Evolutionary conservation across 1,140 invertebrate genomes (phyloP).

Genomic region (Drosophila auraria): DNA sequence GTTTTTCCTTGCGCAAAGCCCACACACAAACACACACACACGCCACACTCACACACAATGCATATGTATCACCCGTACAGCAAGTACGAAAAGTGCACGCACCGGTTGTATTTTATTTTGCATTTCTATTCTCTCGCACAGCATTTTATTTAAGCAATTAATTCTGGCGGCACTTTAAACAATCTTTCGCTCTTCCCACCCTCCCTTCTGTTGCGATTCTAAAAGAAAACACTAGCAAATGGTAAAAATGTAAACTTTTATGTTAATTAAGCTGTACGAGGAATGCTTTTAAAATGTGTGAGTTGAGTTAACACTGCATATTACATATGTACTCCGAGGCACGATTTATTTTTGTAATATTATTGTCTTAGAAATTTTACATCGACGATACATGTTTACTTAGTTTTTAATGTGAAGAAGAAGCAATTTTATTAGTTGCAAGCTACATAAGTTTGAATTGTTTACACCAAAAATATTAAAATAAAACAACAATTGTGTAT

Average conservation of each 20-base stretch:
- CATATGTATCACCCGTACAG: slow-evolving; percentile 46
- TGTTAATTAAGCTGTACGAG: slow-evolving; percentile 49
- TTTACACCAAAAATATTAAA: slow-evolving; percentile 83
- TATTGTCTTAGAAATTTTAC: slow-evolving; percentile 67
- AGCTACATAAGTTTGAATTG: slow-evolving; percentile 77
- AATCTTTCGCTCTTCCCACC: slow-evolving; percentile 28
- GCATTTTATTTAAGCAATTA: slow-evolving; percentile 56
- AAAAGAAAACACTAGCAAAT: slow-evolving; percentile 53
- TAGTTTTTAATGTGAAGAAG: slow-evolving; percentile 67
- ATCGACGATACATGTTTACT: slow-evolving; percentile 74
- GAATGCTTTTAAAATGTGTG: slow-evolving; percentile 68
- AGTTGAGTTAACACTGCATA: slow-evolving; percentile 48
- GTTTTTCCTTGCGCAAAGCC: slow-evolving; percentile 63
- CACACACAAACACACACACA: slow-evolving; percentile 32
- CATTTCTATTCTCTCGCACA: slow-evolving; percentile 67
- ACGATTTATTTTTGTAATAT: slow-evolving; percentile 67
- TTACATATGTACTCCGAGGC: slow-evolving; percentile 59
- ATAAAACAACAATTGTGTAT: slow-evolving; percentile 79
- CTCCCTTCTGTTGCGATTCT: slow-evolving; percentile 20
- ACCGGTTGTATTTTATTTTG: slow-evolving; percentile 73
- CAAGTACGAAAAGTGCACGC: slow-evolving; percentile 65
- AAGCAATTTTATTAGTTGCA: slow-evolving; percentile 74
- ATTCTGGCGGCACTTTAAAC: slow-evolving; percentile 40
- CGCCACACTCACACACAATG: slow-evolving; percentile 26
- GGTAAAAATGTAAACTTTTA: slow-evolving; percentile 63